Percentiles rank a stretch among this genome's conserved stretches.
Evolutionary conservation across 2,797 vertebrate genomes (phyloP).

Genomic region (Sarcoramphus papa): DNA sequence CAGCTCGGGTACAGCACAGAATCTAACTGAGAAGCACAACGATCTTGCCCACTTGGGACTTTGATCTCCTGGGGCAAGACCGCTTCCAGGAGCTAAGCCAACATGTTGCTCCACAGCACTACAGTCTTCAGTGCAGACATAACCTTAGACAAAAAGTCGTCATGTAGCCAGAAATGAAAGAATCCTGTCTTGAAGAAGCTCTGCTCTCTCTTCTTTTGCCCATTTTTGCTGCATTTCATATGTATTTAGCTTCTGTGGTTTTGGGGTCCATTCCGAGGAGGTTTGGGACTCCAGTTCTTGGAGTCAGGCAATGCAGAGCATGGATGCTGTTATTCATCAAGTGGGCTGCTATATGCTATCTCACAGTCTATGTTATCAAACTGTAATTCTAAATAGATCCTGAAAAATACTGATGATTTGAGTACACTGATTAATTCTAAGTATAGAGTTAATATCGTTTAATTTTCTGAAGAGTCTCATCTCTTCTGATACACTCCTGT

Average conservation of each 20-base stretch:
- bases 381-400: background rate
- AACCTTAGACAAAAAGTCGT: background rate
- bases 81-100: background rate
- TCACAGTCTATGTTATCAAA: background rate
- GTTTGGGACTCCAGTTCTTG: background rate
- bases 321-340: background rate
- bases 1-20: background rate
- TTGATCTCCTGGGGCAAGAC: background rate
- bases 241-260: background rate
- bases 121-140: background rate
- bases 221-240: background rate
- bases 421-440: background rate
- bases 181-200: background rate
- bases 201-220: background rate
- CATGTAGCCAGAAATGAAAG: background rate
- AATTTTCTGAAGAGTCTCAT: slow-evolving; percentile 26
- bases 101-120: background rate
- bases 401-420: background rate
- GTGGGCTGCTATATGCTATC: background rate
- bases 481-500: background rate
- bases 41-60: background rate
- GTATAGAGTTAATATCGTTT: background rate
- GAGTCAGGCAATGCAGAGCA: background rate
- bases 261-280: background rate
- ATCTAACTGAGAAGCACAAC: background rate